These are phyloP conservation scores for Drosophila sordidapex DNA, from an alignment of 2,888 invertebrate genomes.

Conservation along the genomic window DNA sequence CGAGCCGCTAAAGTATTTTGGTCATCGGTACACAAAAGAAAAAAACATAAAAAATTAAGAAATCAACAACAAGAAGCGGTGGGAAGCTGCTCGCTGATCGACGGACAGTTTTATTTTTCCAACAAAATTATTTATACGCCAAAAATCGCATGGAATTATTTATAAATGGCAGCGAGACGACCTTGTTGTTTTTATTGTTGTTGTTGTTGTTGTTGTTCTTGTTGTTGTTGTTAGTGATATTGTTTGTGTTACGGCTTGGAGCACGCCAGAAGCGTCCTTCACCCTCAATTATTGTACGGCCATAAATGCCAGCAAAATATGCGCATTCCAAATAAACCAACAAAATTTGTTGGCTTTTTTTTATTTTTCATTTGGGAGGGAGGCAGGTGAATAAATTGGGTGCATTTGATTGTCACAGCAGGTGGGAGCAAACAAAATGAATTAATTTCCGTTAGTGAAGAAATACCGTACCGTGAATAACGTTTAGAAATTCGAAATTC, in stretches of 20 bases:
- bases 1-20: slow-evolving; percentile 75
- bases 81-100: slow-evolving; percentile 26
- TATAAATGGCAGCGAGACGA: slow-evolving; percentile 74
- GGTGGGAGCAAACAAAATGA: slow-evolving; percentile 7
- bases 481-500: neutral
- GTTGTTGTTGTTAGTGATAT: slow-evolving; percentile 21
- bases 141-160: slow-evolving; percentile 72
- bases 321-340: slow-evolving; percentile 48
- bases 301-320: slow-evolving; percentile 64
- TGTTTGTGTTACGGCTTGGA: slow-evolving; percentile 49
- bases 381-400: slow-evolving; percentile 9
- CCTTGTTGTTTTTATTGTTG: slow-evolving; percentile 56
- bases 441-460: slow-evolving; percentile 4
- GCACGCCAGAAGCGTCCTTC: slow-evolving; percentile 76
- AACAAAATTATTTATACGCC: slow-evolving; percentile 72
- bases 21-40: slow-evolving; percentile 61
- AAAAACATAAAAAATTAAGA: slow-evolving; percentile 20
- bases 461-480: neutral
- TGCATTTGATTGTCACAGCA: slow-evolving; percentile 34
- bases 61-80: slow-evolving; percentile 22
- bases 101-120: slow-evolving; percentile 71
- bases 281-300: slow-evolving; percentile 68
- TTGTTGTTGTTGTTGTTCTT: slow-evolving; percentile 49
- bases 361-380: neutral
- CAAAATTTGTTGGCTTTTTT: neutral